Conservation (phyloP, 2,888 invertebrate species). For the Schizotus pectinicornis region DNA sequence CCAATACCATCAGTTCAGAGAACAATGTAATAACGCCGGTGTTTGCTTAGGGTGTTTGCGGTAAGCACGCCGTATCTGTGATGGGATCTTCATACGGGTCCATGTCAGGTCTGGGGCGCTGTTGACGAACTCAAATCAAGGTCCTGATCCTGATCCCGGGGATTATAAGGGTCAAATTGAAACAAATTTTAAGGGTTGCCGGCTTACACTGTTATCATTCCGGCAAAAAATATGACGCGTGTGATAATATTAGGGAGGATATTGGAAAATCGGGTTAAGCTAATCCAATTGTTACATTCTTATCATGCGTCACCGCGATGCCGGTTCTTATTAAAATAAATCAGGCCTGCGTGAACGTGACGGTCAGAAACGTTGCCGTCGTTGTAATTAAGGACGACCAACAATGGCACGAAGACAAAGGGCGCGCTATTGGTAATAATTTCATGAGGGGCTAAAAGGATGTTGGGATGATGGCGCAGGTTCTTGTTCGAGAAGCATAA, state of each 20-base stretch:
- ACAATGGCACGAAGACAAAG: slow-evolving; percentile 3
- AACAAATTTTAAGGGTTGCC: slow-evolving; percentile 33
- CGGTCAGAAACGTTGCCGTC: slow-evolving; percentile 5
- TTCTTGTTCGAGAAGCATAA: slow-evolving; percentile 8
- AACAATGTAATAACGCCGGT: slow-evolving; percentile 45
- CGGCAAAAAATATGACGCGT: slow-evolving; percentile 27
- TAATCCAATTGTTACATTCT: slow-evolving; percentile 11
- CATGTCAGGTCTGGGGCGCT: slow-evolving; percentile 40
- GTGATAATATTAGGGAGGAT: slow-evolving; percentile 24
- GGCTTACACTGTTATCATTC: slow-evolving; percentile 29
- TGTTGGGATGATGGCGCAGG: slow-evolving; percentile 10
- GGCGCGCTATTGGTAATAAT: slow-evolving; percentile 1
- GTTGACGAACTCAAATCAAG: slow-evolving; percentile 48
- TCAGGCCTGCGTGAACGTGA: slow-evolving; percentile 10
- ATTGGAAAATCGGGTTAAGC: slow-evolving; percentile 28
- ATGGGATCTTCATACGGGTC: slow-evolving; percentile 40
- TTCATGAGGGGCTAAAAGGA: slow-evolving; percentile 4
- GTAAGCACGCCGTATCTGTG: slow-evolving; percentile 34
- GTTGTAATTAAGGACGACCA: no score
- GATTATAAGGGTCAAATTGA: slow-evolving; percentile 47
- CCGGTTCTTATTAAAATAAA: neutral
- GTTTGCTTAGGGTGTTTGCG: slow-evolving; percentile 49
- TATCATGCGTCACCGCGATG: neutral
- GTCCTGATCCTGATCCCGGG: slow-evolving; percentile 41
- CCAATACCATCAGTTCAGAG: slow-evolving; percentile 36